phyloP scores from a whole-genome alignment of 2,888 invertebrate genomes.

The Dolomedes plantarius region DNA sequence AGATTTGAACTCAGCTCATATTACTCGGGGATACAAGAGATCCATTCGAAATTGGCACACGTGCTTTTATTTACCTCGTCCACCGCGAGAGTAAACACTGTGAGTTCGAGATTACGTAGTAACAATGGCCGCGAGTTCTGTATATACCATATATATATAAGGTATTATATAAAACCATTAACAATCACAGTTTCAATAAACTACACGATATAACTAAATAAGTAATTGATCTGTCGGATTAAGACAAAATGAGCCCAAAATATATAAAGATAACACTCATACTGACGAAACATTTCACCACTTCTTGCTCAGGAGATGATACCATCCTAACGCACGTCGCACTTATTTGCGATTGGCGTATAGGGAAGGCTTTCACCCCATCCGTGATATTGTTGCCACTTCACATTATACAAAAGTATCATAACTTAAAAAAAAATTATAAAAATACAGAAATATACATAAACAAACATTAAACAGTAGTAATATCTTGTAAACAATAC shows the following conservation, averaged over 20 bases:
- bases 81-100: background rate
- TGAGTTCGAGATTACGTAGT: constrained; percentile 40
- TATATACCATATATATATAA: background rate
- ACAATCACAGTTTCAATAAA: background rate
- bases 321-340: background rate
- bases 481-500: too few relatives aligned
- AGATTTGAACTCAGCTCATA: too few relatives aligned
- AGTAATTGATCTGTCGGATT: background rate
- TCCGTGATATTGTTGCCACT: background rate
- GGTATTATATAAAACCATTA: background rate
- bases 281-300: too few relatives aligned
- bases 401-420: too few relatives aligned
- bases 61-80: constrained; percentile 67
- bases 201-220: background rate
- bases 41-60: constrained; percentile 45
- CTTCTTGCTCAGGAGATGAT: too few relatives aligned
- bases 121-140: constrained; percentile 45
- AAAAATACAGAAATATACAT: too few relatives aligned
- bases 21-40: too few relatives aligned
- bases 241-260: too few relatives aligned
- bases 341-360: constrained; percentile 5
- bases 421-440: too few relatives aligned
- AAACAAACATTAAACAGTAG: too few relatives aligned
- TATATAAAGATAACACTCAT: too few relatives aligned
- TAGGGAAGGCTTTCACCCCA: background rate